Evolutionary conservation across 2,888 invertebrate species (phyloP).

Genomic region (Acleris literana): DNA sequence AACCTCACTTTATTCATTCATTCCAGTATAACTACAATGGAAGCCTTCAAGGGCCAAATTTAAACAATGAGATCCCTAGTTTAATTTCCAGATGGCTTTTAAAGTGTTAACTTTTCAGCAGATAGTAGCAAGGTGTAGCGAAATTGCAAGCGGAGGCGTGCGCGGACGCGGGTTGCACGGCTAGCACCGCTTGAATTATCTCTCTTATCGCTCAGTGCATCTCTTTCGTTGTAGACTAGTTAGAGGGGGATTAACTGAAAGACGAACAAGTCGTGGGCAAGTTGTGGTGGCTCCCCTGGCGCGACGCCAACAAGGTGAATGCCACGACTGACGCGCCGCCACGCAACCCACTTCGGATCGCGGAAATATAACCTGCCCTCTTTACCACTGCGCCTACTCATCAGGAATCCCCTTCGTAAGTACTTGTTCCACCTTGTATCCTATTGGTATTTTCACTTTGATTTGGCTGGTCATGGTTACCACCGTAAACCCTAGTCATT

Average conservation of each 20-base stretch:
- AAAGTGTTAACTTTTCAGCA: conserved; percentile 7
- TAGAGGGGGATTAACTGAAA: conserved; percentile 25
- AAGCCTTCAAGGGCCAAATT: not conserved
- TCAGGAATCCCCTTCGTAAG: conserved; percentile 4
- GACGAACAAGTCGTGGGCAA: conserved; percentile 4
- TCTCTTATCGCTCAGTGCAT: too few species aligned
- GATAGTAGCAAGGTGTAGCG: conserved; percentile 33
- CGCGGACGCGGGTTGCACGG: conserved; percentile 37
- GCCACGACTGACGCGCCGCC: conserved; percentile 74
- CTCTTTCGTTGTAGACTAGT: too few species aligned
- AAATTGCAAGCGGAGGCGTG: conserved; percentile 44
- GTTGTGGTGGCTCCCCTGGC: conserved; percentile 51
- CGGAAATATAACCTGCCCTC: conserved; percentile 59
- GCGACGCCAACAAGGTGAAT: conserved; percentile 81
- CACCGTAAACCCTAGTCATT: too few species aligned
- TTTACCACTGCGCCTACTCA: conserved; percentile 40
- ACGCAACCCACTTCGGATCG: conserved; percentile 72
- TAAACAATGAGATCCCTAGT: not conserved
- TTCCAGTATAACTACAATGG: too few species aligned
- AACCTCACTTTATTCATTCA: too few species aligned
- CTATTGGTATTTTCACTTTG: not conserved
- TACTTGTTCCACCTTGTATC: not conserved
- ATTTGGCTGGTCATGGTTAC: too few species aligned
- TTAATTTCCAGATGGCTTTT: not conserved
- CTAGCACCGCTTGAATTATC: too few species aligned